Conservation (phyloP, 2,888 invertebrate genomes). For the Andrena bucephala region DNA sequence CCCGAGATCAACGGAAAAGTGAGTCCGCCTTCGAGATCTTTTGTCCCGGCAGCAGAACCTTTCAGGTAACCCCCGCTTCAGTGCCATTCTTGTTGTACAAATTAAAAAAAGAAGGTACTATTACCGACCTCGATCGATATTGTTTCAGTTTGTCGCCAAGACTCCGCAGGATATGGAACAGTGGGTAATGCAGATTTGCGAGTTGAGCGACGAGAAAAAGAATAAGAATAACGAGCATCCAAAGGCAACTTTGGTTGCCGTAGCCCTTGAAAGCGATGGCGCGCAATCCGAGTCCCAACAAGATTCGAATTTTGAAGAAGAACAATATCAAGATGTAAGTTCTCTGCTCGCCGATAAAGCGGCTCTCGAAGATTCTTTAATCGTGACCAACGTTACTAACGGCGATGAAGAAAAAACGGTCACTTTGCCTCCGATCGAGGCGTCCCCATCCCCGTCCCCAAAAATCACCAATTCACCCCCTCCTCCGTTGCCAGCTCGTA, state of each 20-base stretch:
- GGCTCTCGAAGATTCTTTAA: background rate
- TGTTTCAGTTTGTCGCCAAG: slow-evolving; percentile 78
- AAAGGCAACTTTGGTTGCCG: background rate
- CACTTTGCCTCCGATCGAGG: background rate
- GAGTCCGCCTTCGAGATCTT: slow-evolving; percentile 82
- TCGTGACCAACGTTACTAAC: background rate
- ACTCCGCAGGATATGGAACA: slow-evolving; percentile 80
- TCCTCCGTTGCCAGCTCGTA: slow-evolving; percentile 74
- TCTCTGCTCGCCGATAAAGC: slow-evolving; percentile 1
- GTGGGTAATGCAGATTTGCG: slow-evolving; percentile 79
- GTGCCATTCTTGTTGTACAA: too few relatives aligned
- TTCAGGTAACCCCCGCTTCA: slow-evolving; percentile 68
- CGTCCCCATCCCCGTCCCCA: background rate
- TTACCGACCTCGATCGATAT: slow-evolving; percentile 1
- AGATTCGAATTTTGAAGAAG: background rate
- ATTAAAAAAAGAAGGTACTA: background rate
- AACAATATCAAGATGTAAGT: slow-evolving; percentile 37
- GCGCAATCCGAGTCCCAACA: background rate
- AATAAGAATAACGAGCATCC: background rate
- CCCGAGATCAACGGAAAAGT: slow-evolving; percentile 76
- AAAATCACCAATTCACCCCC: background rate
- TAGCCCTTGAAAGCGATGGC: background rate
- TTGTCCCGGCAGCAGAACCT: slow-evolving; percentile 79
- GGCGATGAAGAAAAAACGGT: background rate
- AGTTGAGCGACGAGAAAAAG: slow-evolving; percentile 50